Evolutionary conservation across 2,797 vertebrate genomes (phyloP).

Genomic region (Pipistrellus nathusii): DNA sequence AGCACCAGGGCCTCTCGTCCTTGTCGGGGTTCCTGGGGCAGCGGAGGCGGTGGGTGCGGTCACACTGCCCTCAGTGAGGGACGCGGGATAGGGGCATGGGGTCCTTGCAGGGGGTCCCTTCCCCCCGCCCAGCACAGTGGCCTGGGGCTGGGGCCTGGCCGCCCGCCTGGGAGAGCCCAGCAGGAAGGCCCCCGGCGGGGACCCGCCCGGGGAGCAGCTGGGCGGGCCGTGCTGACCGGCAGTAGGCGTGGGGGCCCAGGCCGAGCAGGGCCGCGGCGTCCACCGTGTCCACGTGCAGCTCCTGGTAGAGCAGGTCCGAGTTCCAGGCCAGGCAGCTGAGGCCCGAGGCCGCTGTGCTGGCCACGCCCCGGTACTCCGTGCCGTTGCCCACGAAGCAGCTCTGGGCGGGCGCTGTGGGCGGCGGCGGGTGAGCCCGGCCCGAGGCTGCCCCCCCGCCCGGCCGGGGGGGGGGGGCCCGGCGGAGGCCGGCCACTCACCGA

Average conservation of each 20-base stretch:
- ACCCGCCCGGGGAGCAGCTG: accelerated
- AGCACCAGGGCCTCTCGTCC: conserved; percentile 96
- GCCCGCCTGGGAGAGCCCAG: neutral
- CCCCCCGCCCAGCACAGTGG: accelerated
- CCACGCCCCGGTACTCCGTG: conserved; percentile 90
- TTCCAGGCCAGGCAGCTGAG: conserved; percentile 93
- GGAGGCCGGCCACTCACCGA: conserved; percentile 89
- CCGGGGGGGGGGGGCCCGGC: too few relatives aligned
- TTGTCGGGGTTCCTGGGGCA: conserved; percentile 93
- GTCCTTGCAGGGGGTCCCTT: neutral
- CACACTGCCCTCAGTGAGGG: neutral
- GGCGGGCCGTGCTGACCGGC: conserved; percentile 90
- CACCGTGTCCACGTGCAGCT: conserved; percentile 89
- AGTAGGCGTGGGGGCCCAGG: conserved; percentile 93
- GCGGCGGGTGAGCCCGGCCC: accelerated
- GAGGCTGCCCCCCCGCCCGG: accelerated
- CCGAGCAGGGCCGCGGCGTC: conserved; percentile 87
- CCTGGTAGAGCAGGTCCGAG: conserved; percentile 93
- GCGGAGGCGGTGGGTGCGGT: accelerated
- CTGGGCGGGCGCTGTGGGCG: conserved; percentile 86
- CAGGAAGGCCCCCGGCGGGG: neutral
- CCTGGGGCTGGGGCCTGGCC: neutral
- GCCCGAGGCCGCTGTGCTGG: conserved; percentile 88
- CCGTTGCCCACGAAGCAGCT: conserved; percentile 90
- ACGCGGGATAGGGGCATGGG: accelerated